Conservation (phyloP, 2,797 vertebrate genomes). For the Paguma larvata region DNA sequence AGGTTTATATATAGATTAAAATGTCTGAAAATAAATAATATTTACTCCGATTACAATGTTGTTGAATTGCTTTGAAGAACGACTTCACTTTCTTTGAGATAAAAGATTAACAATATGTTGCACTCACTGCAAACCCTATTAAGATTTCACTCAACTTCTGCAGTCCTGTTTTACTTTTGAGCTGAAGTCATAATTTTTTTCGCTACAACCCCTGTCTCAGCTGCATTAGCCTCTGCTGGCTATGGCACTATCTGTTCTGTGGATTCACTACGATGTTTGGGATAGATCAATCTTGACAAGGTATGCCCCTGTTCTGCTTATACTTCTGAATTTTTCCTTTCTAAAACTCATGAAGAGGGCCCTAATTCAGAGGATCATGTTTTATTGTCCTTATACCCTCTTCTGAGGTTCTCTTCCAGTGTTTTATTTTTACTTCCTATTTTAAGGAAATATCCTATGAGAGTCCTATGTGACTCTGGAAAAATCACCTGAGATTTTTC, state of each 20-base stretch:
- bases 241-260: background rate
- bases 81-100: background rate
- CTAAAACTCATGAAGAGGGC: background rate
- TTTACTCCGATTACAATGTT: background rate
- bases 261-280: background rate
- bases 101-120: background rate
- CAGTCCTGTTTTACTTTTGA: background rate
- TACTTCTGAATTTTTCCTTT: background rate
- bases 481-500: background rate
- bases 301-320: too few relatives aligned
- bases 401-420: background rate
- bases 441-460: too few relatives aligned
- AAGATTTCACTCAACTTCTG: background rate
- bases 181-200: background rate
- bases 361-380: background rate
- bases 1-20: background rate
- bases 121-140: background rate
- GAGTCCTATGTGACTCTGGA: background rate
- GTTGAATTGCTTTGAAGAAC: background rate
- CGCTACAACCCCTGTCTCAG: background rate
- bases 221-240: background rate
- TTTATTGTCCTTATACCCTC: background rate
- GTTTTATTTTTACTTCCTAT: background rate
- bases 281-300: background rate
- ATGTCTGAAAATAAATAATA: background rate